Evolutionary conservation across 2,113 vertebrate genomes (phyloP), one percentile per base, ranked within the genome.

Genomic region (Telmatochromis sp.): DNA sequence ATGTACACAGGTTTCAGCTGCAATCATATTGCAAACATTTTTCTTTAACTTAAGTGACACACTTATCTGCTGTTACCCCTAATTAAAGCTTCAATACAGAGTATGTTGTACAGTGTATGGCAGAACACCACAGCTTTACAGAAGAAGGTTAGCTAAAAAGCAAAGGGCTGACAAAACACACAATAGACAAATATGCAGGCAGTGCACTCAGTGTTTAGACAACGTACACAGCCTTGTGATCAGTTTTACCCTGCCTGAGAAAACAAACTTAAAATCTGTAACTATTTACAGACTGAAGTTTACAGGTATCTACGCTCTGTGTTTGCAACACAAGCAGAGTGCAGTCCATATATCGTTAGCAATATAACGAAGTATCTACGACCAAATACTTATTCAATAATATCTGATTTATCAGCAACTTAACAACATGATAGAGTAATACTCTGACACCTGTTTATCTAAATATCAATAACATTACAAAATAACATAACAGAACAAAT

Each of bases 311-410:
- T 42, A 23, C 3, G 3, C 63, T 65, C 31, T 40, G 63, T 37
- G 60, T 68, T 40, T 65, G 60, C 33, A 65, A 65, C 60, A 37
- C 60, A 65, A 65, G 33, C 19, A 65, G 60, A 65, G 33, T 37
- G 35, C 63, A 21, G 35, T 68, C 0, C 0, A 40, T 40, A 68
- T 40, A 68, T 40, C 7, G 4, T 35, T 37, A 0, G 33, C 33
- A 37, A 65, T 65, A 2, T 65, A 37, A 65, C 10, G 2, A 68
- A 68, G 35, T 14, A 68, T 40, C 63, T 40, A 40, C 5, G 5
- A 23, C 2, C 12, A 42, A 71, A 71, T 71, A 42, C 37, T 42
- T 71, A 9, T 2, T 71, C 35, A 40, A 21, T 23, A 42, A 23
- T 9, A 71, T 42, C 7, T 71, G 3, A 71, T 6, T 71, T 71